A percentile compares a stretch with the other conserved stretches of the same genome.
These are phyloP conservation scores for Agonum fuliginosum DNA, from an alignment of 2,888 invertebrate species.

Conservation along the genomic window DNA sequence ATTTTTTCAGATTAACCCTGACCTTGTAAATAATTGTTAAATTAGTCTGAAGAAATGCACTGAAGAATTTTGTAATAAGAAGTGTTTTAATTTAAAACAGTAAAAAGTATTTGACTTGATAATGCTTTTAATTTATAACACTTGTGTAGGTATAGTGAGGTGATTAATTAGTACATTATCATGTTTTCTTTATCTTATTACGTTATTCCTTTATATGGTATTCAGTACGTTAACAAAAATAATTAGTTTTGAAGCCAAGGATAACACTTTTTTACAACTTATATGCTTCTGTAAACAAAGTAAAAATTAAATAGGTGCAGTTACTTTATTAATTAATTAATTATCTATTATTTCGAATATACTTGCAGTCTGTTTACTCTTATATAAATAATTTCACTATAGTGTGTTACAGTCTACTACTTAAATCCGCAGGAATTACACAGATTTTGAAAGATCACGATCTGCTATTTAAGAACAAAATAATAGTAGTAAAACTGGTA, in stretches of 20 bases:
- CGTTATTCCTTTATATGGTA: neutral
- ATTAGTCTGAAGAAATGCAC: neutral
- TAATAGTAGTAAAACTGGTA: too few species aligned
- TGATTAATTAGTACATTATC: neutral
- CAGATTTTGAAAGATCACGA: too few species aligned
- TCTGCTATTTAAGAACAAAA: too few species aligned
- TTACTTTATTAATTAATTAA: too few species aligned
- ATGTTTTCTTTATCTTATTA: neutral
- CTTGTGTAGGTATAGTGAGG: neutral
- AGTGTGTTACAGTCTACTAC: too few species aligned
- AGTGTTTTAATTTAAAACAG: neutral
- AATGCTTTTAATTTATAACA: neutral
- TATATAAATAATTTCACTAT: too few species aligned
- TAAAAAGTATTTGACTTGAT: neutral
- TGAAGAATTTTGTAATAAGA: neutral
- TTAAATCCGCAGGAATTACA: too few species aligned
- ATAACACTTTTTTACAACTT: neutral
- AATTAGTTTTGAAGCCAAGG: conserved; percentile 2
- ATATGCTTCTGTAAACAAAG: neutral
- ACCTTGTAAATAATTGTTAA: neutral
- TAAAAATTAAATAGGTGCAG: too few species aligned
- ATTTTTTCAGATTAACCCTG: neutral
- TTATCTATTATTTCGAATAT: too few species aligned
- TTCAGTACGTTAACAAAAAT: neutral
- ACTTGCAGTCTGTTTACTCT: too few species aligned